Evolutionary conservation across 2,113 vertebrate species (phyloP), one percentile per base, ranked within the genome.

Genomic region (Trachemys scripta): DNA sequence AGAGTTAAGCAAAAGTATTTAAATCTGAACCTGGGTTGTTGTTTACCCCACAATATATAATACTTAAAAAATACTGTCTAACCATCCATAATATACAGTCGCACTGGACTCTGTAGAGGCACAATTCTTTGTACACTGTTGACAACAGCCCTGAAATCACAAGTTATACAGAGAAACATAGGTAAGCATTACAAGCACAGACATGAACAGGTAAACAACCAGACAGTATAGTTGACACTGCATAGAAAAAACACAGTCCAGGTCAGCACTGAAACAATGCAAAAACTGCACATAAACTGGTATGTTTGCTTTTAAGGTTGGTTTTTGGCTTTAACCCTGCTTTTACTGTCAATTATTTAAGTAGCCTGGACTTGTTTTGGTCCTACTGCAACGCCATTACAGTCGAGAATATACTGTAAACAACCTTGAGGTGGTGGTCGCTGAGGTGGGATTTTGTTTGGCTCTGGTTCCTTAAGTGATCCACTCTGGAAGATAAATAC

Each of bases 341-440:
- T 98, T 98, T 98, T 95, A 89, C 95, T 95, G 92, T 95, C 95
- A 95, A 79, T 98, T 76, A 94, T 95, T 98, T 99, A 99, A 98
- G 99, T 99, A 97, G 99, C 98, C 98, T 99, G 99, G 98, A 98
- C 98, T 98, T 98, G 99, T 98, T 99, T 99, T 97, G 99, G 98
- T 98, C 98, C 99, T 98, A 98, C 98, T 98, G 98, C 97, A 98
- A 99, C 98, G 98, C 98, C 98, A 98, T 99, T 99, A 99, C 98
- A 99, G 98, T 99, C 99, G 97, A 99, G 98, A 98, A 99, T 99
- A 97, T 99, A 99, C 98, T 99, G 98, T 98, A 99, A 99, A 99
- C 98, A 99, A 99, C 99, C 99, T 99, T 99, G 99, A 96, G 99
- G 99, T 94, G 99, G 98, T 96, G 99, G 99, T 91, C 99, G 99